Percentiles rank a stretch among this genome's conserved stretches.
Evolutionary conservation across 2,797 vertebrate genomes (phyloP).

Genomic region (Coregonus suidteri): DNA sequence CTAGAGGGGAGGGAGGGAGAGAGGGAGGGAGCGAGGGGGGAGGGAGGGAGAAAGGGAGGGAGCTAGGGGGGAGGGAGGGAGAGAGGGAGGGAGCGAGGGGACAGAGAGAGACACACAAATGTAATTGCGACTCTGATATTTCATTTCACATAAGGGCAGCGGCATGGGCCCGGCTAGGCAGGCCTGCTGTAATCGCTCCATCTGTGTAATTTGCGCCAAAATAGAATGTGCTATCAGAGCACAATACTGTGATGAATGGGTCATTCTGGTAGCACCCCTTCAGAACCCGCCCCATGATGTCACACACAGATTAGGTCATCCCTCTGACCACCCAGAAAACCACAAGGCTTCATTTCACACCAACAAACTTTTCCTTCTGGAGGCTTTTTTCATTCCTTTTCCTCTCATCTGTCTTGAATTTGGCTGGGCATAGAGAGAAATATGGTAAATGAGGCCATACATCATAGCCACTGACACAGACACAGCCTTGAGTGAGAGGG

Average conservation of each 20-base stretch:
- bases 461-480: slow-evolving; percentile 48
- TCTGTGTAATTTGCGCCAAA: slow-evolving; percentile 64
- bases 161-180: slow-evolving; percentile 32
- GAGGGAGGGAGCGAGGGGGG: slow-evolving; percentile 37
- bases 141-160: slow-evolving; percentile 56
- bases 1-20: no score
- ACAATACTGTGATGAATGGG: slow-evolving; percentile 67
- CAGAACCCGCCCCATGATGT: slow-evolving; percentile 6
- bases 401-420: slow-evolving; percentile 54
- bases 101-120: slow-evolving; percentile 52
- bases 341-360: slow-evolving; percentile 41
- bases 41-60: not conserved
- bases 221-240: slow-evolving; percentile 59
- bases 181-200: slow-evolving; percentile 66
- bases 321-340: slow-evolving; percentile 24
- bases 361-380: slow-evolving; percentile 35
- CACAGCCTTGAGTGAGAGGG: not conserved
- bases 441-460: slow-evolving; percentile 64
- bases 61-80: not conserved
- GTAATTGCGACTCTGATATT: slow-evolving; percentile 63
- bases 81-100: slow-evolving; percentile 21
- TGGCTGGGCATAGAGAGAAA: slow-evolving; percentile 54
- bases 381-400: slow-evolving; percentile 14
- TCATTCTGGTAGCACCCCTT: slow-evolving; percentile 35
- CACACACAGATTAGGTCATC: slow-evolving; percentile 20